Base-by-base conservation (phyloP, 2,888 invertebrate genomes). In the Melinaea menophilus region DNA sequence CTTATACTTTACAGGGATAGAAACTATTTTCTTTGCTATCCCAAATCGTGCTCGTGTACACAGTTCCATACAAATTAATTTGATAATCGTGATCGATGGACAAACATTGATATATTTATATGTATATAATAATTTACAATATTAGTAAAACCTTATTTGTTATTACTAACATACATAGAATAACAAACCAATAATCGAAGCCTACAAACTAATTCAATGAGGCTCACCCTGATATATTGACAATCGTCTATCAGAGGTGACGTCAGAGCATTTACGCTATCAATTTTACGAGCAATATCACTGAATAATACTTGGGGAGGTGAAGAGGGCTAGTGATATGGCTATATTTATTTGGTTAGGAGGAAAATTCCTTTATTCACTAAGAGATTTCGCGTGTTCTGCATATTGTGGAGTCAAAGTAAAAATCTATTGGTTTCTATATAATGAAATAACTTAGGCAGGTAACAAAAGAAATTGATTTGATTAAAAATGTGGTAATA, bases 221-320 rank as follows among this genome's bases (percentile, higher is more conserved):
- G 61, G 55, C 56, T 51, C 45, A 48, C 67, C 64, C 58, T 67
- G 47, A 65, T 65, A 63, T 65, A 65, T 63, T 65, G 63, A 63
- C 65, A 65, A 59, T 59, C 46, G 34, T 62, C 55, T 67, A 58
- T 58, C 54, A 56, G 54, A 55, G 56, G 45, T 66, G 65, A 70
- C 66, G 66, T 70, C 66, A 66, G 60, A 58, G 58, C 67, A 70
- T 71, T 71, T 69, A 67, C 71, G 70, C 69, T 69, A 69, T 73
- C 82, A 82, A 82, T 81, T 81, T 82, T 79, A 80, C 80, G 78
- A 79, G 80, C 76, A 79, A 83, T 81, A 81, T 78, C 79, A 78
- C 79, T 76, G 79, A 81, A 81, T 84, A 78, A 72, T 70, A 66
- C 66, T 65, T 64, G 64, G 71, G 65, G 64, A 68, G 62, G 67